Evolutionary conservation across 2,113 vertebrate species (phyloP), one percentile per base, ranked within the genome.

Genomic region (Acanthochromis polyacanthus): DNA sequence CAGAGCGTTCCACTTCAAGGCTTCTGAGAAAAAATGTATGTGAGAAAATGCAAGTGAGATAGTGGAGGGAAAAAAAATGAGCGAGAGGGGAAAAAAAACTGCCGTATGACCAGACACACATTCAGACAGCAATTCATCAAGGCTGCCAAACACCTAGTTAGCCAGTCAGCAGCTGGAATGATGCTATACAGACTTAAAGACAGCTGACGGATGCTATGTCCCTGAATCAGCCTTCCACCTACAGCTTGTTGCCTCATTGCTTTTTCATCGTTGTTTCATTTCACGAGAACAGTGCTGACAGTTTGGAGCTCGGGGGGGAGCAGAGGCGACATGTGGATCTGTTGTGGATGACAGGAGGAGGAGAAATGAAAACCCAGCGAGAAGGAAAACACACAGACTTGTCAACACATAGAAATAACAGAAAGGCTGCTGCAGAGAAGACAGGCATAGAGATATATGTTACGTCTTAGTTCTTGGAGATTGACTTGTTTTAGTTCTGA

Each of bases 241-340:
- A 4, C 60, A 75, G 64, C 52, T 30, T 78, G 58, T 71, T 75
- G 43, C 62, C 63, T 79, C 71, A 5, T 40, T 23, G 62, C 67
- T 11, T 50, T 83, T 73, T 82, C 55, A 72, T 71, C 5, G 14
- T 62, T 50, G 83, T 86, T 72, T 78, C 73, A 69, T 72, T 62
- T 81, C 38, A 50, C 23, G 4, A 36, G 75, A 76, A 23, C n/a
- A 55, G 63, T 23, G 71, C 43, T 75, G 86, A 86, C 86, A 88
- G 71, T 59, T 61, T 36, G 25, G 58, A 62, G 73, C 61, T 45
- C 74, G n/a, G 52, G 48, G 60, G 40, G 61, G 45, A 69, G 65
- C 56, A 40, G 68, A 66, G 50, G 61, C 4, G 53, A 75, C 69
- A 32, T 28, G 51, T 60, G 46, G 69, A 65, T 82, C 46, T 61